Base-by-base conservation (phyloP, 2,888 invertebrate genomes). In the Coenonympha glycerion region DNA sequence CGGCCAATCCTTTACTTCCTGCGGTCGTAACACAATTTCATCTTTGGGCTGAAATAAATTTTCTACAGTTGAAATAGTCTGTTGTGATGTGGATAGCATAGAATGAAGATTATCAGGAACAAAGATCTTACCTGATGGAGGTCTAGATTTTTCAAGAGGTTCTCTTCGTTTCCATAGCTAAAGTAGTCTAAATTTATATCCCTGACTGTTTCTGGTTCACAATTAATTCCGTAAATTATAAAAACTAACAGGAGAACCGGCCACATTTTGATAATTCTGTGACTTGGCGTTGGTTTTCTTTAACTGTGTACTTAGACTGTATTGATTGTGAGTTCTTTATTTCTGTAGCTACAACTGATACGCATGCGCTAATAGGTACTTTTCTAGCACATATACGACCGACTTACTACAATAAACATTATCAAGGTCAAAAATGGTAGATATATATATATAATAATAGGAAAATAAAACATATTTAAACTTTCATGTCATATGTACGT, bases 1-100 rank as follows among this genome's bases (percentile, higher is more conserved):
- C 0, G 91, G 90, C 91, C 91, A 91, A 59, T 89, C 88, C 65
- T 89, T 89, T 2, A 92, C 90, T 60, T 90, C 90, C 65, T 89
- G 89, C 1, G 92, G 92, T 64, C 90, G 88, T 36, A 89, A 73
- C 3, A 89, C 85, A 54, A 85, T 76, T 61, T 85, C 86, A 57
- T 84, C 87, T 67, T 85, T 85, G 2, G 84, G 79, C 87, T 87
- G 63, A 52, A 73, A 67, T 44, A 19, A 56, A 41, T 58, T 44
- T 44, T 13, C 19, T 13, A 33, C 16, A 11, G 44, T 22, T 44
- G 15, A 44, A 44, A 13, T 42, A 15, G n/a, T 8, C 4, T 31
- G 31, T 3, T 1, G n/a, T n/a, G n/a, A n/a, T n/a, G n/a, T n/a
- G n/a, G n/a, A n/a, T n/a, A n/a, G n/a, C n/a, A n/a, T n/a, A n/a